These are phyloP conservation scores for Holocentrus rufus DNA, from an alignment of 2,797 vertebrate species.

Conservation along the genomic window DNA sequence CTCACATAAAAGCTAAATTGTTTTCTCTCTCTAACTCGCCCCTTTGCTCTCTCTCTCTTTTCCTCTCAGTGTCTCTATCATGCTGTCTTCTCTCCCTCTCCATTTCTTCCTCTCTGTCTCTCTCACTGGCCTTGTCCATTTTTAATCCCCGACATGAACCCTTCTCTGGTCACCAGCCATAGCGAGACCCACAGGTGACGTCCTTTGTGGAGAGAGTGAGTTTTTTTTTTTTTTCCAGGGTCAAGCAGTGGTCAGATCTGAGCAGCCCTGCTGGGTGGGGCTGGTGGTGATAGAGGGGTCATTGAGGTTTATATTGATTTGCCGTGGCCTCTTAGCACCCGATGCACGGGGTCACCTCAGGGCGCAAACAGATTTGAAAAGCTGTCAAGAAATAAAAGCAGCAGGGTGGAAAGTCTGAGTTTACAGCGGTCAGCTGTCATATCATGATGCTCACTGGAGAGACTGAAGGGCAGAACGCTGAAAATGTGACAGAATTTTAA, in stretches of 20 bases:
- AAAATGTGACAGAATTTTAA: too few species aligned
- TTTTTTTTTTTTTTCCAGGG: slow-evolving; percentile 23
- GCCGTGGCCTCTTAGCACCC: slow-evolving; percentile 1
- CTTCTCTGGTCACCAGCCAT: background rate
- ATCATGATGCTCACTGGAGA: background rate
- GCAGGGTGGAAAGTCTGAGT: slow-evolving; percentile 6
- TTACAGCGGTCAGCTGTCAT: slow-evolving; percentile 21
- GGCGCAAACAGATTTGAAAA: slow-evolving; percentile 59
- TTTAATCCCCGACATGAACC: too few species aligned
- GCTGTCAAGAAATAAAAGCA: slow-evolving; percentile 54
- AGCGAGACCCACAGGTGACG: slow-evolving; percentile 8
- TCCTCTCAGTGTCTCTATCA: background rate
- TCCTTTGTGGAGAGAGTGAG: slow-evolving; percentile 7
- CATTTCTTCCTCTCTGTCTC: background rate
- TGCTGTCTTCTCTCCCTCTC: background rate
- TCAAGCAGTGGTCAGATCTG: slow-evolving; percentile 45
- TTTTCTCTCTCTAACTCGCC: slow-evolving; percentile 17
- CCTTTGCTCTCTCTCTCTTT: background rate
- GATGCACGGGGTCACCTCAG: slow-evolving; percentile 42
- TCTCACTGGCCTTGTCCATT: background rate
- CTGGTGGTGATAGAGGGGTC: slow-evolving; percentile 46
- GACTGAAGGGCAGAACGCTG: background rate
- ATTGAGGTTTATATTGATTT: slow-evolving; percentile 61
- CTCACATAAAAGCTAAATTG: background rate
- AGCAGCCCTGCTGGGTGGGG: background rate